Evolutionary conservation across 2,888 invertebrate genomes (phyloP).

Genomic region (Bugulina stolonifera): DNA sequence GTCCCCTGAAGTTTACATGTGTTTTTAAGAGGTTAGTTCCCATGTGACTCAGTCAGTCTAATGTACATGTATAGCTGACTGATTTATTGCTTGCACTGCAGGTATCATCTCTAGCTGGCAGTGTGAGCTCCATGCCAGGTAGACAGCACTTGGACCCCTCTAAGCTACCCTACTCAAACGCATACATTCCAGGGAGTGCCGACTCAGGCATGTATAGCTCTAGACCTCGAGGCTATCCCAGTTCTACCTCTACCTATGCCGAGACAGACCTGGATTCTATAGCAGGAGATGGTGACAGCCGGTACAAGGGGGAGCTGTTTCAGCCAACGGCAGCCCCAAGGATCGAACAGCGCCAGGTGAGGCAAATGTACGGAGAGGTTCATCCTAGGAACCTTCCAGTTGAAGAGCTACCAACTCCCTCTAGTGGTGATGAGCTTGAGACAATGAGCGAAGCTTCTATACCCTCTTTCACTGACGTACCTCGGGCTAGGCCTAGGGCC

Average conservation of each 20-base stretch:
- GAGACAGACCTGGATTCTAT: slow-evolving; percentile 13
- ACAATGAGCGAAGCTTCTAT: slow-evolving; percentile 24
- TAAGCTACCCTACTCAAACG: not conserved
- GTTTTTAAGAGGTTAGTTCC: no score
- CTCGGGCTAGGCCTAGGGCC: not conserved
- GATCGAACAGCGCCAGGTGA: not conserved
- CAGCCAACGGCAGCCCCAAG: slow-evolving; percentile 10
- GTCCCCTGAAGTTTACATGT: no score
- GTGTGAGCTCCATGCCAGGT: slow-evolving; percentile 7
- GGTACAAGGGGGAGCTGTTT: slow-evolving; percentile 19
- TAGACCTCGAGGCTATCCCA: not conserved
- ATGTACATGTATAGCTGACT: no score
- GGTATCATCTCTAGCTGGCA: slow-evolving; percentile 3
- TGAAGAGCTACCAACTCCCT: slow-evolving; percentile 1
- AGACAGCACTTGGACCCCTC: not conserved
- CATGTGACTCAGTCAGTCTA: no score
- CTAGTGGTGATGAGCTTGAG: slow-evolving; percentile 21
- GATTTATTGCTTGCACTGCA: no score
- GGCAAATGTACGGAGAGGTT: slow-evolving; percentile 21
- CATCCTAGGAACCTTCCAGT: not conserved
- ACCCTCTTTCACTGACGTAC: slow-evolving; percentile 15
- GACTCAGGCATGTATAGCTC: slow-evolving; percentile 11
- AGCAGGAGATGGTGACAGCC: not conserved
- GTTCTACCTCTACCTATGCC: not conserved
- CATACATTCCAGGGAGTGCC: not conserved